phyloP scores from a whole-genome alignment of 2,888 invertebrate species.

The Allolobophora icterica region DNA sequence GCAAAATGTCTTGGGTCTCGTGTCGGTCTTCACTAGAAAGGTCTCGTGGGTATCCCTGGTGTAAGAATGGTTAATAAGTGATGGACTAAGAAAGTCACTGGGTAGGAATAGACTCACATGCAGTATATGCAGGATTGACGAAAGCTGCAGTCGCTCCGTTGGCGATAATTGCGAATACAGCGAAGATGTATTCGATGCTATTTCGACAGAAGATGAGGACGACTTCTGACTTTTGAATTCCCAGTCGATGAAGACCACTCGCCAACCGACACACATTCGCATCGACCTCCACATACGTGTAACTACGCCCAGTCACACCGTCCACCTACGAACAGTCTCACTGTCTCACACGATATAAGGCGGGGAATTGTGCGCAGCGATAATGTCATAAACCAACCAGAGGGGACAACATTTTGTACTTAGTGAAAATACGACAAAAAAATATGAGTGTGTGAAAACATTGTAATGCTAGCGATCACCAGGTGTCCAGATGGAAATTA shows the following conservation, averaged over 20 bases:
- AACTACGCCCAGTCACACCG: conserved; percentile 24
- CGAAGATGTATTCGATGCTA: conserved; percentile 32
- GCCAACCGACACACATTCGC: conserved; percentile 30
- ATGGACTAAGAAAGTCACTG: too few species aligned
- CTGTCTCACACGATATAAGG: too few species aligned
- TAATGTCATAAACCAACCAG: too few species aligned
- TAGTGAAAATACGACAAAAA: too few species aligned
- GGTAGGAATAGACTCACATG: background rate
- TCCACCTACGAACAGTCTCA: conserved; percentile 27
- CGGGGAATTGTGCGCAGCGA: too few species aligned
- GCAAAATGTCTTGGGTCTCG: too few species aligned
- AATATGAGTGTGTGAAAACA: too few species aligned
- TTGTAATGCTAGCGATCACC: too few species aligned
- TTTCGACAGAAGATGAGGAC: conserved; percentile 33
- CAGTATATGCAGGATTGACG: conserved; percentile 19
- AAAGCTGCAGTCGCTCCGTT: conserved; percentile 28
- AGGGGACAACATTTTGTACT: too few species aligned
- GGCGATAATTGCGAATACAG: conserved; percentile 30
- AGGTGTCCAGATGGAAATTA: too few species aligned
- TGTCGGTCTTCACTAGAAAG: too few species aligned
- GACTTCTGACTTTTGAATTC: conserved; percentile 34
- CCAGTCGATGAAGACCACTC: conserved; percentile 33
- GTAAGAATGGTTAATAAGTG: background rate
- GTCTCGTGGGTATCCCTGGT: too few species aligned
- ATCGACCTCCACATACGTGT: conserved; percentile 24